These are phyloP conservation scores for Tenthredo mesomela DNA, from an alignment of 2,888 invertebrate species.

Conservation along the genomic window DNA sequence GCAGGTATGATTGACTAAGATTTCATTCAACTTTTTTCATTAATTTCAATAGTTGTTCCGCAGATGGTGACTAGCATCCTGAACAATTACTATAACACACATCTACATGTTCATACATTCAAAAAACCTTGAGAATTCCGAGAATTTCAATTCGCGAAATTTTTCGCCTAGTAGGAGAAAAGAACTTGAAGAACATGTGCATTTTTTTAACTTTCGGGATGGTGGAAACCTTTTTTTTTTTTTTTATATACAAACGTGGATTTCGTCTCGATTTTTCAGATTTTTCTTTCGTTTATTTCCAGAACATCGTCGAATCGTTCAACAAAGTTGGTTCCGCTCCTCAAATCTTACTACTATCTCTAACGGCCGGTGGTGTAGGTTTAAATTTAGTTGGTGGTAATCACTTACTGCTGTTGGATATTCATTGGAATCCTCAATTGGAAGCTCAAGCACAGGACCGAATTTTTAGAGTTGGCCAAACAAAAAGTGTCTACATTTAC, in stretches of 20 bases:
- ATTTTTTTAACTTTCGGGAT: not conserved
- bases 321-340: constrained; percentile 64
- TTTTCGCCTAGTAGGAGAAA: not conserved
- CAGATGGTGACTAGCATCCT: too few species aligned
- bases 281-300: constrained; percentile 1
- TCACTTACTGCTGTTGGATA: constrained; percentile 93
- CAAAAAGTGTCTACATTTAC: constrained; percentile 89
- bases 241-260: too few species aligned
- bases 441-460: constrained; percentile 97
- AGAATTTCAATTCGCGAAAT: not conserved
- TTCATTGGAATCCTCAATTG: constrained; percentile 98
- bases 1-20: constrained; percentile 84
- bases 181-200: not conserved
- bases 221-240: too few species aligned
- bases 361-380: constrained; percentile 97
- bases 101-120: too few species aligned
- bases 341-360: constrained; percentile 89
- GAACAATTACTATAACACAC: too few species aligned
- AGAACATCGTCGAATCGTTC: constrained; percentile 70
- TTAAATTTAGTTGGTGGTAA: constrained; percentile 95
- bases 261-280: not conserved
- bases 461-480: constrained; percentile 95
- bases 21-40: not conserved
- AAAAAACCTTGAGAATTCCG: too few species aligned
- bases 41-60: too few species aligned